These are phyloP conservation scores for Ooceraea biroi DNA, from an alignment of 1,140 invertebrate species.

Conservation along the genomic window DNA sequence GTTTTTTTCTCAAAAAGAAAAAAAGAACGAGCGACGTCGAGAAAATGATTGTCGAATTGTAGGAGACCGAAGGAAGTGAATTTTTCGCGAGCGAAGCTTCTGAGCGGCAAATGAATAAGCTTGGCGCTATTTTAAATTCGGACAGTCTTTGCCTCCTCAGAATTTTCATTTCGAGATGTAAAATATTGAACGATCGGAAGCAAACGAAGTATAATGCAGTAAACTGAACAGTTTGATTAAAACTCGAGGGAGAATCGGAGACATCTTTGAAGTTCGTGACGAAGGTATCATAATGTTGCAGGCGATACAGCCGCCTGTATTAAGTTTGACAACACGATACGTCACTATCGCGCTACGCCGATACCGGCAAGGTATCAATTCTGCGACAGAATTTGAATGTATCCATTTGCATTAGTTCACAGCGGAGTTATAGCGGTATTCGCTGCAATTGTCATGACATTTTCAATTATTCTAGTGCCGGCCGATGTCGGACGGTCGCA, in stretches of 20 bases:
- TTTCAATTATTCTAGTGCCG: slow-evolving; percentile 49
- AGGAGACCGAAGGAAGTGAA: not conserved
- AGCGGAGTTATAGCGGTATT: slow-evolving; percentile 22
- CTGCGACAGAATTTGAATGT: slow-evolving; percentile 57
- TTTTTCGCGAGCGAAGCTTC: not conserved
- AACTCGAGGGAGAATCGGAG: not conserved
- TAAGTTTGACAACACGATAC: slow-evolving; percentile 55
- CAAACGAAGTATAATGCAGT: not conserved
- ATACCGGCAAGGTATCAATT: slow-evolving; percentile 53
- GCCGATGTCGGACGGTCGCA: slow-evolving; percentile 23
- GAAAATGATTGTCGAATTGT: not conserved
- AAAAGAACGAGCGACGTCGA: not conserved
- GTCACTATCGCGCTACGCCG: slow-evolving; percentile 30
- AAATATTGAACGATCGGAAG: not conserved
- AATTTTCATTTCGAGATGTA: not conserved
- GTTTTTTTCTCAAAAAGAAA: not conserved
- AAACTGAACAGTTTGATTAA: not conserved
- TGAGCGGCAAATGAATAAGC: not conserved
- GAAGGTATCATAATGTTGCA: slow-evolving; percentile 37
- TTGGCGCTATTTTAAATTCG: not conserved
- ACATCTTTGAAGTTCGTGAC: slow-evolving; percentile 21
- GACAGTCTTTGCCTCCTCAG: not conserved
- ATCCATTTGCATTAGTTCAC: slow-evolving; percentile 51
- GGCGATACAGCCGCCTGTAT: slow-evolving; percentile 10
- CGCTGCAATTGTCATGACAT: slow-evolving; percentile 56